Evolutionary conservation across 23 tunicate species (phyloP).

Genomic region (Styela plicata): DNA sequence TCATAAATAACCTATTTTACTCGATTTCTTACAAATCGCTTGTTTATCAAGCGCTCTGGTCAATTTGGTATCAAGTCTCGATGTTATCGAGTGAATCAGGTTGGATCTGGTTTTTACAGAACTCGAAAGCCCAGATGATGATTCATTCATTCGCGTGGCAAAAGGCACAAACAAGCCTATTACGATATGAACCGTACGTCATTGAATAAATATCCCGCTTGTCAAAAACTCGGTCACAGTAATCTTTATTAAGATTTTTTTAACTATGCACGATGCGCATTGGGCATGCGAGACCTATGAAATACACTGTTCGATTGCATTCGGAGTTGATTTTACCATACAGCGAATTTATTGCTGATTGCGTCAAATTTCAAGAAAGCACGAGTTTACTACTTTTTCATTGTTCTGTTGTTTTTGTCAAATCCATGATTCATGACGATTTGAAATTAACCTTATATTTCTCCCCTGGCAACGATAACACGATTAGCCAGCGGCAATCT

Average conservation of each 20-base stretch:
- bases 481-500: background rate
- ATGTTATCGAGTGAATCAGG: background rate
- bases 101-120: background rate
- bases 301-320: too few species aligned
- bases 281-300: too few species aligned
- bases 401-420: background rate
- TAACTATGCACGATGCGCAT: too few species aligned
- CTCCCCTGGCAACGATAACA: background rate
- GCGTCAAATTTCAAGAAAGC: background rate
- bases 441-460: background rate
- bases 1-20: background rate
- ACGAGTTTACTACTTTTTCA: background rate
- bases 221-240: background rate
- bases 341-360: too few species aligned
- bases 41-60: background rate
- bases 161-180: background rate
- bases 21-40: background rate
- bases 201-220: background rate
- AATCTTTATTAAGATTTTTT: too few species aligned
- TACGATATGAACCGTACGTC: background rate
- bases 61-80: background rate
- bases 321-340: too few species aligned
- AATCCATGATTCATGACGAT: background rate
- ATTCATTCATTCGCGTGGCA: background rate
- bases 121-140: background rate